Percentiles rank a stretch among this genome's conserved stretches.
These are phyloP conservation scores for Python bivittatus DNA, from an alignment of 2,113 vertebrate species.

Conservation along the genomic window DNA sequence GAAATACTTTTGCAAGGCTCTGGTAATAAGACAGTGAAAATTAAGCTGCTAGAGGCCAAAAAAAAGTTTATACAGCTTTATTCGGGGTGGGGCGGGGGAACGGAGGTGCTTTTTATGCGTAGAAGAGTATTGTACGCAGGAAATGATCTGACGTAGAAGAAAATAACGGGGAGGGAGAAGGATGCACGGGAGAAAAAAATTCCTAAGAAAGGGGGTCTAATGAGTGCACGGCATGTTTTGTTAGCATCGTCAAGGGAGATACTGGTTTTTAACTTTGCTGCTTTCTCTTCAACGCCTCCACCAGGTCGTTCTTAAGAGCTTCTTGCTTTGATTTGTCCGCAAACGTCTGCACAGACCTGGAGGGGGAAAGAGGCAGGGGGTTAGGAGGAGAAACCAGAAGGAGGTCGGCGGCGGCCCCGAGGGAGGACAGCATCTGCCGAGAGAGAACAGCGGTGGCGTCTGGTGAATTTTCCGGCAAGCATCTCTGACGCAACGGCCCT, in stretches of 20 bases:
- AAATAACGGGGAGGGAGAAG: constrained; percentile 32
- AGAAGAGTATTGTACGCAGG: constrained; percentile 48
- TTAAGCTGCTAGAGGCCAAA: constrained; percentile 71
- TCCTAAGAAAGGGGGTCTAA: constrained; percentile 71
- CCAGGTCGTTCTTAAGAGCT: constrained; percentile 92
- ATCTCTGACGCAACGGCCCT: not conserved
- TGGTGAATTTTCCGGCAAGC: not conserved
- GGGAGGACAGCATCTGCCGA: not conserved
- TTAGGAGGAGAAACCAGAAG: not conserved
- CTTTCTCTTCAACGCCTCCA: constrained; percentile 96
- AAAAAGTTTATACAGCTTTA: constrained; percentile 76
- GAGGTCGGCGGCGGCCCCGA: not conserved
- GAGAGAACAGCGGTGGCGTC: not conserved
- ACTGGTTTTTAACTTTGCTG: constrained; percentile 80
- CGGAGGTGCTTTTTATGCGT: constrained; percentile 48
- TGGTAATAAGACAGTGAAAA: constrained; percentile 66
- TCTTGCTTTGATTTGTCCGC: constrained; percentile 95
- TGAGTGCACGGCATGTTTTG: constrained; percentile 68
- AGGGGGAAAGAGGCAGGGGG: not conserved
- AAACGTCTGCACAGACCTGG: constrained; percentile 93
- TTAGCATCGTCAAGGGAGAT: constrained; percentile 53
- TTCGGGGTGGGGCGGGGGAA: constrained; percentile 63
- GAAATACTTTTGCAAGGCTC: constrained; percentile 58
- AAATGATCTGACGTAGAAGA: constrained; percentile 12
- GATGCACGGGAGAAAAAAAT: constrained; percentile 11